phyloP scores from a whole-genome alignment of 2,113 vertebrate species.

The Otus sunia region DNA sequence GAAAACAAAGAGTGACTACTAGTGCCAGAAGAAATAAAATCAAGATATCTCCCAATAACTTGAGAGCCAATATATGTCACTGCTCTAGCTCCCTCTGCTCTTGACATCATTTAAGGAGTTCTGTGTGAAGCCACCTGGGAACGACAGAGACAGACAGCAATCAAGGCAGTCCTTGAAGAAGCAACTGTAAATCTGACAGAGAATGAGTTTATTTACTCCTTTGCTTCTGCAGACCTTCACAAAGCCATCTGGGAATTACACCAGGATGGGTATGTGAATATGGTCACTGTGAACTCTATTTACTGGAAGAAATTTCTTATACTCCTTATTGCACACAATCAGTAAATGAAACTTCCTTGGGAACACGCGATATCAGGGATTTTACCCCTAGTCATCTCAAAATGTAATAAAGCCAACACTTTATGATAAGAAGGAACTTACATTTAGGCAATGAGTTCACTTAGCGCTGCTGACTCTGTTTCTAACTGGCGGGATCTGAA shows the following conservation, averaged over 20 bases:
- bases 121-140: constrained; percentile 10
- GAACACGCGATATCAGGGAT: neutral
- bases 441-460: neutral
- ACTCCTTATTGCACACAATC: neutral
- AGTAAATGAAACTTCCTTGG: neutral
- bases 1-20: neutral
- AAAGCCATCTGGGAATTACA: neutral
- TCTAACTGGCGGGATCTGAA: neutral
- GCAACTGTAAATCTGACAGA: constrained; percentile 2
- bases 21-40: constrained; percentile 44
- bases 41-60: constrained; percentile 32
- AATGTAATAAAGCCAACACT: neutral
- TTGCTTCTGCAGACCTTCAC: neutral
- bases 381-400: neutral
- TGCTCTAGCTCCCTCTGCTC: neutral
- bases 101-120: constrained; percentile 21
- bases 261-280: neutral
- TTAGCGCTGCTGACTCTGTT: neutral
- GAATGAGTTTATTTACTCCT: constrained; percentile 26
- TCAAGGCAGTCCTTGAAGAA: constrained; percentile 3
- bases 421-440: neutral
- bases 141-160: neutral
- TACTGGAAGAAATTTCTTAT: neutral
- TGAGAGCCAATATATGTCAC: constrained; percentile 25
- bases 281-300: neutral